Conservation (phyloP, 2,797 vertebrate species). For the Oryzias dopingdopingensis region DNA sequence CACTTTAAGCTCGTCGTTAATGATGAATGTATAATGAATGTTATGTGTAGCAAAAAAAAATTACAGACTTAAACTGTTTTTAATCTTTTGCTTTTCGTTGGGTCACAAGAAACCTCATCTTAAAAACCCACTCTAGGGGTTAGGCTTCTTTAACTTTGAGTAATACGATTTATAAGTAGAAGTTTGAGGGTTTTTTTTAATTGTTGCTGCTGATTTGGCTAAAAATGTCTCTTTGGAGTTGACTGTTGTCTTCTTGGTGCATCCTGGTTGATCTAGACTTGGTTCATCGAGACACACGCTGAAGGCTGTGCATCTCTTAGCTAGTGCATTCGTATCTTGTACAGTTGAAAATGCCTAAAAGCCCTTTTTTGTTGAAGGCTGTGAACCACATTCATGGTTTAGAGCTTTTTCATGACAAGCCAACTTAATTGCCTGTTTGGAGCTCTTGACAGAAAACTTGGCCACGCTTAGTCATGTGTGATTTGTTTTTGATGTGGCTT, state of each 20-base stretch:
- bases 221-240: constrained; percentile 3
- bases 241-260: constrained; percentile 18
- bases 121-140: too few species aligned
- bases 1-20: constrained; percentile 50
- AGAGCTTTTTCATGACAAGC: constrained; percentile 6
- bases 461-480: too few species aligned
- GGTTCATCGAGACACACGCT: constrained; percentile 14
- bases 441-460: too few species aligned
- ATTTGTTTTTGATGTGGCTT: constrained; percentile 1
- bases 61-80: constrained; percentile 21
- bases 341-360: too few species aligned
- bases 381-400: too few species aligned
- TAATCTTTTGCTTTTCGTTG: too few species aligned
- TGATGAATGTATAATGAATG: constrained; percentile 69
- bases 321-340: too few species aligned
- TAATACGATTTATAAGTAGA: not conserved
- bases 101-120: too few species aligned
- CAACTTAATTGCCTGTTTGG: not conserved
- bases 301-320: not conserved
- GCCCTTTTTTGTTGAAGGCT: too few species aligned
- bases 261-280: constrained; percentile 6
- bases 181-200: not conserved
- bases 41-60: constrained; percentile 43
- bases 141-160: too few species aligned
- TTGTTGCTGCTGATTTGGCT: constrained; percentile 24